These are phyloP conservation scores for Nothoprocta perdicaria DNA, from an alignment of 2,113 vertebrate species.

Conservation along the genomic window DNA sequence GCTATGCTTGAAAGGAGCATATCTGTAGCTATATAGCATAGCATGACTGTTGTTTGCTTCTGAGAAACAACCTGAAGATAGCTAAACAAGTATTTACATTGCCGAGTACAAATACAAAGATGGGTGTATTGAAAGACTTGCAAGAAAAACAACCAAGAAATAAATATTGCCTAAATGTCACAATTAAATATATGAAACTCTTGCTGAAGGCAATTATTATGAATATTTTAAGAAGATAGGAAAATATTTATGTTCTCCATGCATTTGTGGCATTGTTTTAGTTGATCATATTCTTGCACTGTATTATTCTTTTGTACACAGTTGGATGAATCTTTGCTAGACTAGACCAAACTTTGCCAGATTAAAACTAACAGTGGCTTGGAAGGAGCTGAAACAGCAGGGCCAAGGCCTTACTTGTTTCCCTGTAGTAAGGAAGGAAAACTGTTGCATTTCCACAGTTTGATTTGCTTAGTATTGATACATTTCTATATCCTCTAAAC, in stretches of 20 bases:
- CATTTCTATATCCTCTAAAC: neutral
- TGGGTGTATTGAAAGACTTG: neutral
- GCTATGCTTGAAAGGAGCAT: neutral
- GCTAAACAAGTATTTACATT: neutral
- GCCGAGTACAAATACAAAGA: neutral
- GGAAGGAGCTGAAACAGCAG: conserved; percentile 23
- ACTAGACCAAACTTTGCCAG: neutral
- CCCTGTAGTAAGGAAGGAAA: neutral
- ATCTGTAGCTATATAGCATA: too few species aligned
- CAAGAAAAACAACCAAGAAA: neutral
- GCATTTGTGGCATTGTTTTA: neutral
- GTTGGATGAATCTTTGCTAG: neutral
- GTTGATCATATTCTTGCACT: neutral
- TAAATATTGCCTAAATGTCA: neutral
- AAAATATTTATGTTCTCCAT: neutral
- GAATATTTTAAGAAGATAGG: neutral
- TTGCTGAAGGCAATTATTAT: neutral
- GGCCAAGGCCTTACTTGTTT: conserved; percentile 10
- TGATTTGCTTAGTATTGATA: neutral
- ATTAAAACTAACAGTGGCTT: conserved; percentile 53
- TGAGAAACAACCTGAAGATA: neutral
- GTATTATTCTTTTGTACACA: neutral
- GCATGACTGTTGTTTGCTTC: neutral
- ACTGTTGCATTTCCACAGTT: neutral
- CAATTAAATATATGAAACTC: neutral